Conservation (phyloP, 2,888 invertebrate species). For the Protodeltote pygarga region DNA sequence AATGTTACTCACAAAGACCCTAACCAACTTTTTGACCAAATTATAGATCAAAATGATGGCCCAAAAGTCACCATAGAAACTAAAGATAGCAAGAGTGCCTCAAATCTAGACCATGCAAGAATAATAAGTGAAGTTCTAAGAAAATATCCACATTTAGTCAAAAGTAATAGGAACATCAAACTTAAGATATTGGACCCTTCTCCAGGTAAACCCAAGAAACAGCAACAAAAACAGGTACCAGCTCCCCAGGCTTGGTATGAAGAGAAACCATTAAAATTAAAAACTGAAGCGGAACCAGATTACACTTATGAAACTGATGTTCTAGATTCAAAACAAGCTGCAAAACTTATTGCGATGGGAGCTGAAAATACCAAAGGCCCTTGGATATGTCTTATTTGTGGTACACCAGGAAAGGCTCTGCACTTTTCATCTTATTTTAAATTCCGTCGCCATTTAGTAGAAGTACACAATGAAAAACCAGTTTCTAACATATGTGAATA, state of each 20-base stretch:
- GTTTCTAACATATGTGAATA: constrained; percentile 93
- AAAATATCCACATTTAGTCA: constrained; percentile 95
- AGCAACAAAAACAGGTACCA: constrained; percentile 31
- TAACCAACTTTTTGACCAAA: constrained; percentile 80
- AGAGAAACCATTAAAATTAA: constrained; percentile 48
- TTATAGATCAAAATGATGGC: constrained; percentile 65
- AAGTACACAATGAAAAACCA: constrained; percentile 92
- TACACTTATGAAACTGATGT: constrained; percentile 83
- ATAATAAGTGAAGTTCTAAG: constrained; percentile 95
- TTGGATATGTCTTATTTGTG: constrained; percentile 94
- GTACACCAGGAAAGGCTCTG: constrained; percentile 88
- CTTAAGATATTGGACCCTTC: constrained; percentile 92
- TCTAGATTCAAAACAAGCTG: constrained; percentile 88
- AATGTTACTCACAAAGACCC: constrained; percentile 60
- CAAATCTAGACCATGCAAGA: constrained; percentile 91
- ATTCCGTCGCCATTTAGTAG: constrained; percentile 93
- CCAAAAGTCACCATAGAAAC: constrained; percentile 88
- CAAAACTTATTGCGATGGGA: constrained; percentile 86
- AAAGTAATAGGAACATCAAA: constrained; percentile 95
- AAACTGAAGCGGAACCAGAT: constrained; percentile 53
- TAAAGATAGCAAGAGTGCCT: constrained; percentile 85
- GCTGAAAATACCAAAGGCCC: constrained; percentile 90
- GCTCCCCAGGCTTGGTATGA: constrained; percentile 46
- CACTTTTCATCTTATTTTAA: constrained; percentile 93
- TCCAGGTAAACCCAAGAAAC: constrained; percentile 51